Percentiles rank a stretch among this genome's conserved stretches.
Evolutionary conservation across 2,113 vertebrate species (phyloP).

Genomic region (Pollachius pollachius): DNA sequence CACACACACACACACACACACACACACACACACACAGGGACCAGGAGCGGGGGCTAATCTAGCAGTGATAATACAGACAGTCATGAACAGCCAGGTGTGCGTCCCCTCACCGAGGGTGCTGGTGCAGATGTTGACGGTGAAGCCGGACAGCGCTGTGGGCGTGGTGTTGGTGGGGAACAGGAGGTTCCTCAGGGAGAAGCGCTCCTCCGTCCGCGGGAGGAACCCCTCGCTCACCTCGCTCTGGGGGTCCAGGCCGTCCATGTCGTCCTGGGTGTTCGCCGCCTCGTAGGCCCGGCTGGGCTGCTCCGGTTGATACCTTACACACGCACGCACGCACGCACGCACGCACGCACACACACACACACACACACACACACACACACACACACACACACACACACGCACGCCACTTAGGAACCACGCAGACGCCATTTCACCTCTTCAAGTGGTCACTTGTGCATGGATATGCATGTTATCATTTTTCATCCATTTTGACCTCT

Average conservation of each 20-base stretch:
- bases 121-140: constrained; percentile 79
- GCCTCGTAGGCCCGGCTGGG: constrained; percentile 84
- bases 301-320: constrained; percentile 90
- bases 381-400: background rate
- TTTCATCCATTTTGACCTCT: too few relatives aligned
- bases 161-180: constrained; percentile 78
- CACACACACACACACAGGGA: too few relatives aligned
- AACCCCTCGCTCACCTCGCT: constrained; percentile 77
- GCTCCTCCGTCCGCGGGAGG: constrained; percentile 71
- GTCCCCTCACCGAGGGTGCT: constrained; percentile 80
- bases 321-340: background rate
- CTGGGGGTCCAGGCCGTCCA: constrained; percentile 71
- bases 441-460: too few relatives aligned
- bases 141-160: constrained; percentile 83
- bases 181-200: constrained; percentile 71
- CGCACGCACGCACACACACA: too few relatives aligned
- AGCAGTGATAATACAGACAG: too few relatives aligned
- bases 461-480: too few relatives aligned
- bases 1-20: too few relatives aligned
- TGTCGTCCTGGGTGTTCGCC: constrained; percentile 82
- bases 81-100: background rate
- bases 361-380: background rate
- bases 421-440: too few relatives aligned
- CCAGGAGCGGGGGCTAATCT: too few relatives aligned
- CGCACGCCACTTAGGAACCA: too few relatives aligned